These are phyloP conservation scores for Apotomis turbidana DNA, from an alignment of 2,888 invertebrate genomes.

Conservation along the genomic window DNA sequence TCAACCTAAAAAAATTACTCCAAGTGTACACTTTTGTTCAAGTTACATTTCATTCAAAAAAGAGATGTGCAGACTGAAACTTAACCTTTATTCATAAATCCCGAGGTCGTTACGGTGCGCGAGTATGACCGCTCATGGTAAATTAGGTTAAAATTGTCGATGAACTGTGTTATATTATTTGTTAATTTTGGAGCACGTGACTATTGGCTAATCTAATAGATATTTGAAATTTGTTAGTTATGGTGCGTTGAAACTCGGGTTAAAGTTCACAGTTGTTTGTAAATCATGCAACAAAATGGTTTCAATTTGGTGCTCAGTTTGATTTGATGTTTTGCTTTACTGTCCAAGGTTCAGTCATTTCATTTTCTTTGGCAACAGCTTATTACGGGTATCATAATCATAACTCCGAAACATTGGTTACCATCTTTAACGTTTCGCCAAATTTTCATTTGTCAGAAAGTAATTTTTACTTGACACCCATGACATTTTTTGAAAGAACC, in stretches of 20 bases:
- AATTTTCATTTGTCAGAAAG: no score
- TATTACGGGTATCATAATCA: no score
- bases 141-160: neutral
- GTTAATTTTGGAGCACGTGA: constrained; percentile 43
- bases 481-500: no score
- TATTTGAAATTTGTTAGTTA: constrained; percentile 42
- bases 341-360: neutral
- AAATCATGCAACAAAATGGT: constrained; percentile 11
- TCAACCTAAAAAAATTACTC: no score
- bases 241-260: constrained; percentile 47
- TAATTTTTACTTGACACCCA: no score
- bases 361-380: no score
- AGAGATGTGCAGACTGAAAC: no score
- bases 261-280: constrained; percentile 47
- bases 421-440: no score
- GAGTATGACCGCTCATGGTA: neutral
- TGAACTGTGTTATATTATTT: constrained; percentile 2
- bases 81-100: no score
- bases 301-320: neutral
- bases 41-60: no score
- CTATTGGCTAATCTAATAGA: constrained; percentile 43
- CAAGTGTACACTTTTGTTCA: no score
- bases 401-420: no score
- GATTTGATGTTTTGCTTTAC: neutral
- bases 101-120: neutral